These are phyloP conservation scores for Lasioglossum villosulum DNA, from an alignment of 2,888 invertebrate species.

Conservation along the genomic window DNA sequence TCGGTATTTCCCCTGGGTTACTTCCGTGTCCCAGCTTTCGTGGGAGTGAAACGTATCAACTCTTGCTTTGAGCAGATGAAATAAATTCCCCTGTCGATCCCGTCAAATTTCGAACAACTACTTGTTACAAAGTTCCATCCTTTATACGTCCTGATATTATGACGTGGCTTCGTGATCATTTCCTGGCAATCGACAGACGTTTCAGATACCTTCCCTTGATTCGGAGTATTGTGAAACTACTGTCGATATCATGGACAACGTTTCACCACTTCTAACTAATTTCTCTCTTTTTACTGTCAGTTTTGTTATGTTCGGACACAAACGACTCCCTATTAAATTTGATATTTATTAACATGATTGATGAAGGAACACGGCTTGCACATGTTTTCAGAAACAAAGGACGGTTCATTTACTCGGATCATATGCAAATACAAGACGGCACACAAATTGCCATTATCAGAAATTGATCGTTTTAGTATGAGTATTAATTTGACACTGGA, in stretches of 20 bases:
- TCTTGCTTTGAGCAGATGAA: neutral
- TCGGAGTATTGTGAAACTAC: neutral
- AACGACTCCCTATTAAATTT: neutral
- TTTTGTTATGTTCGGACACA: neutral
- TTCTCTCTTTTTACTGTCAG: neutral
- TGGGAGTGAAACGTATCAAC: neutral
- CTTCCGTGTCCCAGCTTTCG: neutral
- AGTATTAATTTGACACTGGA: neutral
- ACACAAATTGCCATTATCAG: neutral
- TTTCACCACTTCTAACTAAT: neutral
- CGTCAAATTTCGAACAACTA: slow-evolving; percentile 26
- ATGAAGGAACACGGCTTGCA: neutral
- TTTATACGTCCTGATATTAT: neutral
- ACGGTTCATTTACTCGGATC: neutral
- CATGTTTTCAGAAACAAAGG: neutral
- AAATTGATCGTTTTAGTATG: neutral
- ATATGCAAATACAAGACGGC: neutral
- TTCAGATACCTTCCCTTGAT: neutral
- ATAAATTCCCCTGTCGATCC: slow-evolving; percentile 10
- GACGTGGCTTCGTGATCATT: neutral
- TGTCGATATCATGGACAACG: neutral
- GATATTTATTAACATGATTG: neutral
- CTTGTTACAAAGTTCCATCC: slow-evolving; percentile 12
- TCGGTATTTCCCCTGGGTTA: neutral
- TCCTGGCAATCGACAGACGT: neutral